Evolutionary conservation across 2,888 invertebrate species (phyloP), one percentile per base, ranked within the genome.

Genomic region (Cantharis flavilabris): DNA sequence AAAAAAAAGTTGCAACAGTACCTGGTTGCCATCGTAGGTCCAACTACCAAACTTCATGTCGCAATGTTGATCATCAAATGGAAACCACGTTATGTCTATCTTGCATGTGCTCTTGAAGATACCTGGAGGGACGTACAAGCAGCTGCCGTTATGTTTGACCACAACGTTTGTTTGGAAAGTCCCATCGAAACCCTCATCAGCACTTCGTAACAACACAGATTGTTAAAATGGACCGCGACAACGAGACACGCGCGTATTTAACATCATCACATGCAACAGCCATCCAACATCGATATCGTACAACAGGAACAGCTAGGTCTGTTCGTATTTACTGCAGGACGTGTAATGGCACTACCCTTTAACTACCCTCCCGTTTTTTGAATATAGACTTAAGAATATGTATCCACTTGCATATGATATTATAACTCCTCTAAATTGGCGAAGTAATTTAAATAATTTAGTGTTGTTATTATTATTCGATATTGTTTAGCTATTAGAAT

Each of bases 41-140:
- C 99, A 99, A 92, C 98, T 98, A 92, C 99, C 99, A 91, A 99
- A 99, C 94, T 99, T 98, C 96, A 99, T 97, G 91, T 97, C 95
- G 93, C 99, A 99, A 91, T 96, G 95, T 94, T 99, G 99, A 92
- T 99, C 98, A 93, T 99, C 99, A 93, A 99, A 99, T 90, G 99
- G 99, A 93, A 99, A 99, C 98, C 98, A 99, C 90, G 98, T 98
- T 94, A 99, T 99, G 94, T 99, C 98, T 92, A 99, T 99, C 93
- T 97, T 97, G 94, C 99, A 99, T 91, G 98, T 99, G 94, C 98
- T 98, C 94, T 98, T 98, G 94, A 99, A 98, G 92, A 99, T 98
- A 90, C 98, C 98, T 90, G 99, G 99, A 89, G 99, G 99, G 91
- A 99, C 96, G 95, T 98, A 98, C 92, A 97, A 94, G 92, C 98